These are phyloP conservation scores for Ephydatia muelleri DNA, from an alignment of 37 sponge, comb jelly and placozoan species.

Conservation along the genomic window DNA sequence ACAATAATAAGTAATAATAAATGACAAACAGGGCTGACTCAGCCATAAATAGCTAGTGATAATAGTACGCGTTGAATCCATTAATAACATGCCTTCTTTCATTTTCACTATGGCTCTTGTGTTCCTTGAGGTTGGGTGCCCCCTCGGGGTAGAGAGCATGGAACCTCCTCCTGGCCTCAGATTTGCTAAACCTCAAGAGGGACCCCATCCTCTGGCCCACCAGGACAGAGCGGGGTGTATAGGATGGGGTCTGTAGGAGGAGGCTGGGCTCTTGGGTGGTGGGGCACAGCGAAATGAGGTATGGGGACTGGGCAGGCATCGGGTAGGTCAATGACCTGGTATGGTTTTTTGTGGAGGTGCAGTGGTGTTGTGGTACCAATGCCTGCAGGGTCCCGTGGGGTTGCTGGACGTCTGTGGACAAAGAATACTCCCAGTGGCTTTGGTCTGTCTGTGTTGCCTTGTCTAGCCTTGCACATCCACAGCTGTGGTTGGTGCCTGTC, in stretches of 20 bases:
- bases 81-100: slow-evolving; percentile 80
- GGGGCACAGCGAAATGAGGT: neutral
- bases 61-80: slow-evolving; percentile 79
- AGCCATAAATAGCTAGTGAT: slow-evolving; percentile 46
- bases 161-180: slow-evolving; percentile 42
- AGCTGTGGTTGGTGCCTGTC: too few species aligned
- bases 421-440: neutral
- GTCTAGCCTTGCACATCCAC: neutral
- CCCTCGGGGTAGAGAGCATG: slow-evolving; percentile 53
- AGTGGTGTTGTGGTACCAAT: neutral
- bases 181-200: slow-evolving; percentile 37
- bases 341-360: too few species aligned
- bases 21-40: neutral
- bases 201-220: slow-evolving; percentile 10
- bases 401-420: too few species aligned
- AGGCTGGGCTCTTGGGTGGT: neutral
- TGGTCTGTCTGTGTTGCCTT: slow-evolving; percentile 33
- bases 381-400: too few species aligned
- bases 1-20: slow-evolving; percentile 1
- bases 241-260: neutral
- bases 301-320: neutral
- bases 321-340: neutral
- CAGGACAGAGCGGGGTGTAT: slow-evolving; percentile 12
- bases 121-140: slow-evolving; percentile 76
- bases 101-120: slow-evolving; percentile 17